Evolutionary conservation across 2,888 invertebrate genomes (phyloP).

Genomic region (Allophyes oxyacanthae): DNA sequence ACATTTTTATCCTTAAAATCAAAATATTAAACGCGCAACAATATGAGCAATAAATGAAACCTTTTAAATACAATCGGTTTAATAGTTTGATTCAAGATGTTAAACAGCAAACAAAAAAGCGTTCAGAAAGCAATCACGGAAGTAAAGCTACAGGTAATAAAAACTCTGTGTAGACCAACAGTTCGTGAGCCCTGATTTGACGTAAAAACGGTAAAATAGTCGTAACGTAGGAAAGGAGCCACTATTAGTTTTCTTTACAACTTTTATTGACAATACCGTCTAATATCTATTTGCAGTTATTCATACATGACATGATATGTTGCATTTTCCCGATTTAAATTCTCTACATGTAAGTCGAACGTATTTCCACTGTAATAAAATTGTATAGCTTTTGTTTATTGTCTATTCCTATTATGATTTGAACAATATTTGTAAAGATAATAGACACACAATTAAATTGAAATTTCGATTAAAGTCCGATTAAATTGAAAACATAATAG

Average conservation of each 20-base stretch:
- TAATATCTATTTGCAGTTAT: slow-evolving; percentile 61
- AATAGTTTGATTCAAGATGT: slow-evolving; percentile 51
- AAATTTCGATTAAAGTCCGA: no score
- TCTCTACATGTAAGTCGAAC: slow-evolving; percentile 29
- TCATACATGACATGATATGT: slow-evolving; percentile 63
- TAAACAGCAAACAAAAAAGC: slow-evolving; percentile 56
- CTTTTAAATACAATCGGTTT: slow-evolving; percentile 36
- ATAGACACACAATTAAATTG: no score
- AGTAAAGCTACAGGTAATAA: slow-evolving; percentile 59
- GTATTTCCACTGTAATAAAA: slow-evolving; percentile 18
- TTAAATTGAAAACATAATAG: no score
- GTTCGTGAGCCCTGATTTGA: slow-evolving; percentile 69
- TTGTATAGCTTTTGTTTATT: neutral
- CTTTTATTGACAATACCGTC: slow-evolving; percentile 78
- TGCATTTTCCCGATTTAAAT: slow-evolving; percentile 57
- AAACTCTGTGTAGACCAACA: slow-evolving; percentile 54
- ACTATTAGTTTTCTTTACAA: slow-evolving; percentile 85
- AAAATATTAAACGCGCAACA: slow-evolving; percentile 4
- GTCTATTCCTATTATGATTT: neutral
- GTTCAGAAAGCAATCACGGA: slow-evolving; percentile 59
- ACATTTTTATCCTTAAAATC: no score
- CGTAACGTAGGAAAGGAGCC: slow-evolving; percentile 76
- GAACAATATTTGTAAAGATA: neutral
- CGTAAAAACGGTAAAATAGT: slow-evolving; percentile 80
- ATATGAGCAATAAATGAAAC: slow-evolving; percentile 25